A percentile compares a stretch with the other conserved stretches of the same genome.
Evolutionary conservation across 2,797 vertebrate species (phyloP).

Genomic region (Lagorchestes hirsutus): DNA sequence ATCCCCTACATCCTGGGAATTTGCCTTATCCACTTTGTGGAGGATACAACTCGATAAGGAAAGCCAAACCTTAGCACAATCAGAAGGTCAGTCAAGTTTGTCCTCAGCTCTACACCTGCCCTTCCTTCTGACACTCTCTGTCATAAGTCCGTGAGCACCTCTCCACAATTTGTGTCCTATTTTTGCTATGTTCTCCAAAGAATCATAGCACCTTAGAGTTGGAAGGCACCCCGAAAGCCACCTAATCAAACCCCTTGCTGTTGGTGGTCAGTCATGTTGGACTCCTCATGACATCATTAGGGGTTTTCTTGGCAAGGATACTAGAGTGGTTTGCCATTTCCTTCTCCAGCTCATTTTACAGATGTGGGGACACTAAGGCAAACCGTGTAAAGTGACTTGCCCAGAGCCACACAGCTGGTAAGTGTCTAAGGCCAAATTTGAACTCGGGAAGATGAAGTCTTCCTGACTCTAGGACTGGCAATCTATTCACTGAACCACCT

Average conservation of each 20-base stretch:
- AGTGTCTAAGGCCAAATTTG: no score
- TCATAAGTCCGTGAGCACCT: not conserved
- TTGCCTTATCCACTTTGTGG: no score
- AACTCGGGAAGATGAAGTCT: no score
- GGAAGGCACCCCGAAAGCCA: not conserved
- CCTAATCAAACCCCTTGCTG: not conserved
- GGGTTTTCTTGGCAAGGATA: not conserved
- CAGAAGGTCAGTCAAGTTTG: not conserved
- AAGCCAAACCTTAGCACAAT: not conserved
- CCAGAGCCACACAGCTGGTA: no score
- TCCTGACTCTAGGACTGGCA: no score
- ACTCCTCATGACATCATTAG: not conserved
- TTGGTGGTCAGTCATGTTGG: not conserved
- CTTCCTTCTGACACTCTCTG: not conserved
- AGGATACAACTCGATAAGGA: not conserved
- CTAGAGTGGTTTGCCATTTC: no score
- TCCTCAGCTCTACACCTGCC: not conserved
- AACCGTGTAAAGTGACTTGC: no score
- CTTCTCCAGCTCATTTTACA: no score
- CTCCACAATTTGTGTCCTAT: not conserved
- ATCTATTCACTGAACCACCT: no score
- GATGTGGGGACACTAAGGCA: no score
- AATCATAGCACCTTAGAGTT: not conserved
- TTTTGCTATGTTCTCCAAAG: not conserved
- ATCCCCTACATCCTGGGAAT: constrained; percentile 7